Evolutionary conservation across 2,797 vertebrate species (phyloP), one percentile per base, ranked within the genome.

Genomic region (Phyllotis vaccarum): DNA sequence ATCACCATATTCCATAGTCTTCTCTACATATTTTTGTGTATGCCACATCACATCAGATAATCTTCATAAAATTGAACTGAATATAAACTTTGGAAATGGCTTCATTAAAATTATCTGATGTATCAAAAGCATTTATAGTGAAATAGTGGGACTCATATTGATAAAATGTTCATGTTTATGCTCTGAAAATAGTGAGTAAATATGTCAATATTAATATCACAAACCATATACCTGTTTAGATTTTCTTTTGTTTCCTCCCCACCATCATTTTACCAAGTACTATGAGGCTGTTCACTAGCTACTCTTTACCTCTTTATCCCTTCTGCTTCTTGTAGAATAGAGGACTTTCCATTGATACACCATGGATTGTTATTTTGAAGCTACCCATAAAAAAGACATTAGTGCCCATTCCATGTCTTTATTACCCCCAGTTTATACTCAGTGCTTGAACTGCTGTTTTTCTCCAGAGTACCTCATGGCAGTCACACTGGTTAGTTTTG

Each of bases 101-200:
- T 62, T 22, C 60, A 3, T 56, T 37, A 66, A 88, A 86, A 68
- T 66, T 72, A n/a, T 90, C 56, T 82, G 56, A 17, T 93, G 0
- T 31, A 10, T 81, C 34, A 66, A 49, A 90, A 91, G 68, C 16
- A 74, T 66, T 74, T 29, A 16, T 88, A 80, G 10, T 88, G 31
- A 56, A 31, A 13, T 34, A 58, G 9, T 70, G 16, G 66, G 78
- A 29, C 54, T 72, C 66, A 74, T 22, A 40, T 34, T 74, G 37
- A 78, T 37, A 82, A 66, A 95, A 78, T 83, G 46, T 56, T 92
- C 68, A 90, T 52, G 14, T 56, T 2, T n/a, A 27, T 49, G n/a
- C 49, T 94, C 24, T 78, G 75, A 85, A 96, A 91, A 34, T 66
- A 70, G 2, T 88, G 76, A 79, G 37, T 74, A 81, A 96, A 66